Conservation (phyloP, 2,888 invertebrate species). For the Amaurobius ferox region DNA sequence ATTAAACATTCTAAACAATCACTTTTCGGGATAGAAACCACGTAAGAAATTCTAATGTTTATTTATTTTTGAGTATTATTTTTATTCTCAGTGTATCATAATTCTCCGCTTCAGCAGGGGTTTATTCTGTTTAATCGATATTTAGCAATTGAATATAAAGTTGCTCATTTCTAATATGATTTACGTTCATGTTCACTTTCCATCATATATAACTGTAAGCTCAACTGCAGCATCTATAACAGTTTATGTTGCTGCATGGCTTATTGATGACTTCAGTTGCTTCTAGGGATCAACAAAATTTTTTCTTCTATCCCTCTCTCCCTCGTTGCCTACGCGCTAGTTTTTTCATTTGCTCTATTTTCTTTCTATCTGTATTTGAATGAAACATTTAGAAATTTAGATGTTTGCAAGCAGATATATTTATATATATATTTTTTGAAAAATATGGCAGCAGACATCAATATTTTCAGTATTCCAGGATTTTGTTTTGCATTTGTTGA, state of each 20-base stretch:
- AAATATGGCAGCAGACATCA: background rate
- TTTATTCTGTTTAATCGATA: constrained; percentile 47
- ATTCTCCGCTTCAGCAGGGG: background rate
- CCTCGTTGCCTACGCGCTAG: background rate
- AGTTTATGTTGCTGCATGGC: constrained; percentile 22
- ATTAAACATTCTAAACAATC: constrained; percentile 50
- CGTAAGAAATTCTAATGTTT: constrained; percentile 24
- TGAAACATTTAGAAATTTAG: constrained; percentile 5
- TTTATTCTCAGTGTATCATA: background rate
- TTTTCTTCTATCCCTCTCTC: background rate
- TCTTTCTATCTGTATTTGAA: background rate
- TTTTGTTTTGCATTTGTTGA: background rate
- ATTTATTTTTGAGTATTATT: constrained; percentile 43
- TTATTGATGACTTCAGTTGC: constrained; percentile 55
- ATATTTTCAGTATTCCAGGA: background rate
- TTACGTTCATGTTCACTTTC: background rate
- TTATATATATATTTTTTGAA: background rate
- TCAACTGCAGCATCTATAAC: background rate
- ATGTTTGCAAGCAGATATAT: background rate
- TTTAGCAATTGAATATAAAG: constrained; percentile 52
- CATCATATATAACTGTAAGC: background rate
- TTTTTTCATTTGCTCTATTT: background rate
- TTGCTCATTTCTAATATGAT: constrained; percentile 52
- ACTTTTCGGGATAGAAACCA: constrained; percentile 44
- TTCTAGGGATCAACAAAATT: constrained; percentile 20